These are phyloP conservation scores for Pardosa pseudoannulata DNA, from an alignment of 2,888 invertebrate genomes.

Conservation along the genomic window DNA sequence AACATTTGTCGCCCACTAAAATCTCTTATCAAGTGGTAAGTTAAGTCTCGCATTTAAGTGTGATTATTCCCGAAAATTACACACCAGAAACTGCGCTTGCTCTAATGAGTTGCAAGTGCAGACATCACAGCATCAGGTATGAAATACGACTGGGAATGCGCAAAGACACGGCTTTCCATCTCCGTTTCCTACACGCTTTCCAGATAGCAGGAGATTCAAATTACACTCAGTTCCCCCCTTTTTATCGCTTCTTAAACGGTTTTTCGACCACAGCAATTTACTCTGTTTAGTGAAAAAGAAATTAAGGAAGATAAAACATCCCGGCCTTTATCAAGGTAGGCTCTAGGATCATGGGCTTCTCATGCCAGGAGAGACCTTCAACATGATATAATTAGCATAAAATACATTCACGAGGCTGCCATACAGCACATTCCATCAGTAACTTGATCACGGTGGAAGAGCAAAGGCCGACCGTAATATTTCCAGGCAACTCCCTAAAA, in stretches of 20 bases:
- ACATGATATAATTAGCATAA: slow-evolving; percentile 64
- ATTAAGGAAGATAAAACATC: slow-evolving; percentile 45
- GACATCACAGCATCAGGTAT: slow-evolving; percentile 30
- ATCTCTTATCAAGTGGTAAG: slow-evolving; percentile 40
- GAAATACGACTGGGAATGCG: slow-evolving; percentile 1
- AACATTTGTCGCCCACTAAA: background rate
- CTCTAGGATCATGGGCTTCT: slow-evolving; percentile 33
- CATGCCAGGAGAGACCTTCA: slow-evolving; percentile 21
- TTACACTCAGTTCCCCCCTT: slow-evolving; percentile 29
- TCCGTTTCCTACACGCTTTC: slow-evolving; percentile 57
- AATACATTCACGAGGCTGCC: slow-evolving; percentile 42
- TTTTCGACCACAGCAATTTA: slow-evolving; percentile 20
- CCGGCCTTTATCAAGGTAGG: slow-evolving; percentile 30
- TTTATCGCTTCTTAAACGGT: slow-evolving; percentile 52
- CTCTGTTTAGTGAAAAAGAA: slow-evolving; percentile 51
- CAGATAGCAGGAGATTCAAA: slow-evolving; percentile 48
- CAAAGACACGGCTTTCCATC: slow-evolving; percentile 24
- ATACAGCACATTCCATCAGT: slow-evolving; percentile 45
- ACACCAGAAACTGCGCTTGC: slow-evolving; percentile 39
- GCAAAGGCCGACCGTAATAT: slow-evolving; percentile 53
- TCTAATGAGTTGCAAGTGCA: slow-evolving; percentile 39
- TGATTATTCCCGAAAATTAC: slow-evolving; percentile 41
- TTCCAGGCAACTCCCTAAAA: slow-evolving; percentile 40
- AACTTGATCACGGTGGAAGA: slow-evolving; percentile 39
- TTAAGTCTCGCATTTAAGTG: slow-evolving; percentile 32